phyloP scores from a whole-genome alignment of 2,113 vertebrate genomes.

The Tychaedon coryphoeus region DNA sequence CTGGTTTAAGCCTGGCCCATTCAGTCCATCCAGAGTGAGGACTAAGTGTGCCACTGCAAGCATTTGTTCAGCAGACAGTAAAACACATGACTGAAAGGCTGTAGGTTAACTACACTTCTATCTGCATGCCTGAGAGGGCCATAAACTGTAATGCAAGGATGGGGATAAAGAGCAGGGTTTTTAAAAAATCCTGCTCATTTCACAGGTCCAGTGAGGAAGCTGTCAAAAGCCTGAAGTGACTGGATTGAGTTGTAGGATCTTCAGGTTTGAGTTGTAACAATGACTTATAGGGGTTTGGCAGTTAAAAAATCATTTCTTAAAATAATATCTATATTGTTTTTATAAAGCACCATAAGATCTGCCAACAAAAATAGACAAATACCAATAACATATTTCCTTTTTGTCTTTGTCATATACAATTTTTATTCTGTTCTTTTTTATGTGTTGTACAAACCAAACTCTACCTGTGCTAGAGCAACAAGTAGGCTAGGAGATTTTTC shows the following conservation, averaged over 20 bases:
- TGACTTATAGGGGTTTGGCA: not conserved
- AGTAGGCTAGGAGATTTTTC: conserved; percentile 42
- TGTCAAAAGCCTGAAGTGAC: not conserved
- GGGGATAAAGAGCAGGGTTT: not conserved
- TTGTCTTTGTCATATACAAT: not conserved
- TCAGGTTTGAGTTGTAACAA: not conserved
- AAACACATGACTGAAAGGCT: not conserved
- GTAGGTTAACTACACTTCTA: not conserved
- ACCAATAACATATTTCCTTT: not conserved
- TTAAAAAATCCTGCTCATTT: not conserved
- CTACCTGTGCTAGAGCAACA: not conserved
- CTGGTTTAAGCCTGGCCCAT: not conserved
- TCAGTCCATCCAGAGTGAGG: not conserved
- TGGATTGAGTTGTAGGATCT: not conserved
- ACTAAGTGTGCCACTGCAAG: not conserved
- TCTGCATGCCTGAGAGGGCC: not conserved
- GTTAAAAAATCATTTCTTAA: not conserved
- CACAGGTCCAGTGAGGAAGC: not conserved
- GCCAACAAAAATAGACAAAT: not conserved
- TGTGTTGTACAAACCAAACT: conserved; percentile 5
- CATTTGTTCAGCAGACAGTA: not conserved
- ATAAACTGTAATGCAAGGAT: not conserved
- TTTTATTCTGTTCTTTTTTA: not conserved
- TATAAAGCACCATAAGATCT: not conserved
- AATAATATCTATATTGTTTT: not conserved